Evolutionary conservation across 2,797 vertebrate genomes (phyloP).

Genomic region (Malacoctenus gilli): DNA sequence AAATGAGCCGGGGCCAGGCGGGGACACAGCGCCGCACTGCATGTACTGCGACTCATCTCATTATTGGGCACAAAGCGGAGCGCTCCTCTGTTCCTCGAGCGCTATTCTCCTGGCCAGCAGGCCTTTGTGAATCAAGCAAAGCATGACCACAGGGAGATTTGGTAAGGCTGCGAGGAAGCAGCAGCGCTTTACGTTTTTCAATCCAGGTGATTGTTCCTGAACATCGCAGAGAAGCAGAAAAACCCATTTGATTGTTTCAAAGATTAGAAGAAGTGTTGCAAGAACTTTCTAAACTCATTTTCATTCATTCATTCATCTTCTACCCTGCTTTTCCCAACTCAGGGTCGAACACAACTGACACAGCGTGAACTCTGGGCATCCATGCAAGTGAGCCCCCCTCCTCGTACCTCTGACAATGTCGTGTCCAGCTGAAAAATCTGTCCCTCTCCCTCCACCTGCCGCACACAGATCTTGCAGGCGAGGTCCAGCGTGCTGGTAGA

Average conservation of each 20-base stretch:
- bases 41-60: constrained; percentile 65
- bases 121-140: constrained; percentile 57
- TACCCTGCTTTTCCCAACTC: too few relatives aligned
- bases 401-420: constrained; percentile 89
- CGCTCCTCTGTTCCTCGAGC: constrained; percentile 54
- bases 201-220: constrained; percentile 18
- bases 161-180: constrained; percentile 13
- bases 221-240: constrained; percentile 9
- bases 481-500: constrained; percentile 87
- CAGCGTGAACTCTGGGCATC: too few relatives aligned
- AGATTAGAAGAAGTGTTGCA: too few relatives aligned
- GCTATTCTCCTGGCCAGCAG: constrained; percentile 58
- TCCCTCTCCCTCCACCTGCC: constrained; percentile 97
- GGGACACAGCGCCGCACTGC: constrained; percentile 43
- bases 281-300: neutral
- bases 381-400: neutral
- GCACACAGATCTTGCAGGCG: constrained; percentile 94
- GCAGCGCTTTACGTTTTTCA: constrained; percentile 15
- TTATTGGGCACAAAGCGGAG: constrained; percentile 60
- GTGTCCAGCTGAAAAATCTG: constrained; percentile 98
- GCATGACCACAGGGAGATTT: constrained; percentile 48
- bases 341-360: too few relatives aligned
- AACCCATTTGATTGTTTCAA: constrained; percentile 5
- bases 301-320: neutral
- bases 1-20: constrained; percentile 48